phyloP scores from a whole-genome alignment of 1,140 invertebrate genomes.

The Drosophila kanapiae region DNA sequence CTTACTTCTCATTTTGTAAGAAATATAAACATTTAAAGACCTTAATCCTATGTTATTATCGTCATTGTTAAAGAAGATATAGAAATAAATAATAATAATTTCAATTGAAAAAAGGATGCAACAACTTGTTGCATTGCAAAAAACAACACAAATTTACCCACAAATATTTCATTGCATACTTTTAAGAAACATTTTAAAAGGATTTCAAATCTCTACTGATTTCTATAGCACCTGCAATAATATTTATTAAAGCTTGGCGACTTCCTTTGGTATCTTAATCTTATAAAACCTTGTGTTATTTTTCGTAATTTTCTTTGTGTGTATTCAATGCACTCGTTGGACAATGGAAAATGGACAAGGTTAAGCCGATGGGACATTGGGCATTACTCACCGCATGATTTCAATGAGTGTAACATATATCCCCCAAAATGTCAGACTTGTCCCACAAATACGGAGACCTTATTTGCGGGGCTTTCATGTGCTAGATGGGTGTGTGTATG shows the following conservation, averaged over 20 bases:
- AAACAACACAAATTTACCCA: not conserved
- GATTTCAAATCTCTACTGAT: not conserved
- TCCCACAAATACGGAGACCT: conserved; percentile 13
- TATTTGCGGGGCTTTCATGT: conserved; percentile 8
- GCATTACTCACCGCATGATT: conserved; percentile 19
- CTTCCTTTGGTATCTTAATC: not conserved
- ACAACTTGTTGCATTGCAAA: not conserved
- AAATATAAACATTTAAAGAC: too few species aligned
- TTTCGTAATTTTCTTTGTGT: not conserved
- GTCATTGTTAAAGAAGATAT: not conserved
- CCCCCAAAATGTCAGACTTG: conserved; percentile 33
- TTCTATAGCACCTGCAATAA: not conserved
- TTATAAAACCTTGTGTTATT: not conserved
- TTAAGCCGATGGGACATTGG: conserved; percentile 35
- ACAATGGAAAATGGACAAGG: conserved; percentile 41
- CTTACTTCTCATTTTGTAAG: too few species aligned
- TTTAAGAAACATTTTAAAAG: not conserved
- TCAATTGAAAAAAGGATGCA: too few species aligned
- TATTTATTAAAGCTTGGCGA: not conserved
- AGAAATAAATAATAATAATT: not conserved
- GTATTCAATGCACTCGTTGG: conserved; percentile 21
- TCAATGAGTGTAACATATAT: conserved; percentile 42
- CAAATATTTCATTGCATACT: not conserved
- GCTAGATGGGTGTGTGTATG: conserved; percentile 5
- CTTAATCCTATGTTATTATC: too few species aligned